These are phyloP conservation scores for Cebidichthys violaceus DNA, from an alignment of 2,113 vertebrate species.

Conservation along the genomic window DNA sequence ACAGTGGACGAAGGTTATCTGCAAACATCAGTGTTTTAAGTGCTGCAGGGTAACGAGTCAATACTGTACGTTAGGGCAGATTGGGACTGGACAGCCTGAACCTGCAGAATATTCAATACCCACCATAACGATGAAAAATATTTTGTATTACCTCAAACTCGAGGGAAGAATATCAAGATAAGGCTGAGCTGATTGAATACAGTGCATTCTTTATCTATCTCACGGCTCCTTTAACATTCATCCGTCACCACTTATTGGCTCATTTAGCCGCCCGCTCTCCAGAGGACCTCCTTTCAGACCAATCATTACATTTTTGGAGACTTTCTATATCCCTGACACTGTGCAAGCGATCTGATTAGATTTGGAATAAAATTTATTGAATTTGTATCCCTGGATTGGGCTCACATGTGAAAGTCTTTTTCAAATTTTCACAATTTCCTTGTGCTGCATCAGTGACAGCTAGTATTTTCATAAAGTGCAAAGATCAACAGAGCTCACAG, in stretches of 20 bases:
- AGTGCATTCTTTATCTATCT: not conserved
- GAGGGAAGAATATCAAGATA: slow-evolving; percentile 26
- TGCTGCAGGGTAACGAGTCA: slow-evolving; percentile 67
- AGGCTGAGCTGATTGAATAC: not conserved
- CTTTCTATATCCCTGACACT: slow-evolving; percentile 27
- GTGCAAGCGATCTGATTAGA: slow-evolving; percentile 21
- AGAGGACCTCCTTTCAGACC: slow-evolving; percentile 10
- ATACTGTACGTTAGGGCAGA: slow-evolving; percentile 57
- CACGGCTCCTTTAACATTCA: slow-evolving; percentile 8
- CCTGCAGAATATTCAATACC: slow-evolving; percentile 69
- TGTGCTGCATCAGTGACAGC: slow-evolving; percentile 14
- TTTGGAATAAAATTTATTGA: slow-evolving; percentile 11
- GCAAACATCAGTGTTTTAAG: slow-evolving; percentile 82
- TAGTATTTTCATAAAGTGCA: slow-evolving; percentile 36
- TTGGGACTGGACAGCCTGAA: slow-evolving; percentile 39
- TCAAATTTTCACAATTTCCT: slow-evolving; percentile 22
- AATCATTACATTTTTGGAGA: slow-evolving; percentile 30
- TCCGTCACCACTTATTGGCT: slow-evolving; percentile 29
- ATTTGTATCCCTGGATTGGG: not conserved
- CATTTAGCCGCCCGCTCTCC: slow-evolving; percentile 27
- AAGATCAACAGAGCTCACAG: slow-evolving; percentile 29
- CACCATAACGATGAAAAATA: slow-evolving; percentile 43
- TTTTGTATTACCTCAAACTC: not conserved
- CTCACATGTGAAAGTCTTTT: slow-evolving; percentile 2
- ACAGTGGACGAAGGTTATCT: slow-evolving; percentile 70